These are phyloP conservation scores for Sesia apiformis DNA, from an alignment of 2,888 invertebrate species.

Conservation along the genomic window DNA sequence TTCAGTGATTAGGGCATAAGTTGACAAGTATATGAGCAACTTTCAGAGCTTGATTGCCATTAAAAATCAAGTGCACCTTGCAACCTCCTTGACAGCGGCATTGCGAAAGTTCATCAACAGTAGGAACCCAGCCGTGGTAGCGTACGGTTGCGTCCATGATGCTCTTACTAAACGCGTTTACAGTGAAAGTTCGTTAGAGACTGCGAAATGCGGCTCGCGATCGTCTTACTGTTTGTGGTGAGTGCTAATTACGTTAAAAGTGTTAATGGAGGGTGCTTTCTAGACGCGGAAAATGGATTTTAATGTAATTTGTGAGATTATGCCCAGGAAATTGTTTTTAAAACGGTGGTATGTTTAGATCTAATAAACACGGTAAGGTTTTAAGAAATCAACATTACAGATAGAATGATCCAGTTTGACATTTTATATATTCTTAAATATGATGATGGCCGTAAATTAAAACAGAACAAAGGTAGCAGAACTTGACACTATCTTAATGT, in stretches of 20 bases:
- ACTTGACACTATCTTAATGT: no score
- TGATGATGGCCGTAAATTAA: no score
- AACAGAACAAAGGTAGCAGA: no score
- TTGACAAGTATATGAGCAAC: conserved; percentile 34
- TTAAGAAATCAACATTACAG: conserved; percentile 2
- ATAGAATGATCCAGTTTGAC: background rate
- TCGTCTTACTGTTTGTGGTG: conserved; percentile 71
- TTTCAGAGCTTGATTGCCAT: conserved; percentile 28
- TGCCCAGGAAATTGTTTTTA: background rate
- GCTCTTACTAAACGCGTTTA: conserved; percentile 36
- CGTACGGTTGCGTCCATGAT: conserved; percentile 47
- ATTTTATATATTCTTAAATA: no score
- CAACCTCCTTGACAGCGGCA: conserved; percentile 50
- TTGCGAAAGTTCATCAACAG: conserved; percentile 32
- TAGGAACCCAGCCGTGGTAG: conserved; percentile 45
- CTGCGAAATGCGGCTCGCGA: conserved; percentile 63
- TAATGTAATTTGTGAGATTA: background rate
- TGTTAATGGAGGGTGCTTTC: conserved; percentile 46
- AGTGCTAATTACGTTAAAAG: conserved; percentile 61
- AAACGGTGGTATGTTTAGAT: background rate
- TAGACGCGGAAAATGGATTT: conserved; percentile 6
- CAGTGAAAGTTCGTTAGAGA: conserved; percentile 68
- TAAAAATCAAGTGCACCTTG: conserved; percentile 27
- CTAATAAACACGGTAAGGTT: background rate
- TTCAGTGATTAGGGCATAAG: no score